Base-by-base conservation (phyloP, 2,113 vertebrate species). In the Cyprinodon variegatus region DNA sequence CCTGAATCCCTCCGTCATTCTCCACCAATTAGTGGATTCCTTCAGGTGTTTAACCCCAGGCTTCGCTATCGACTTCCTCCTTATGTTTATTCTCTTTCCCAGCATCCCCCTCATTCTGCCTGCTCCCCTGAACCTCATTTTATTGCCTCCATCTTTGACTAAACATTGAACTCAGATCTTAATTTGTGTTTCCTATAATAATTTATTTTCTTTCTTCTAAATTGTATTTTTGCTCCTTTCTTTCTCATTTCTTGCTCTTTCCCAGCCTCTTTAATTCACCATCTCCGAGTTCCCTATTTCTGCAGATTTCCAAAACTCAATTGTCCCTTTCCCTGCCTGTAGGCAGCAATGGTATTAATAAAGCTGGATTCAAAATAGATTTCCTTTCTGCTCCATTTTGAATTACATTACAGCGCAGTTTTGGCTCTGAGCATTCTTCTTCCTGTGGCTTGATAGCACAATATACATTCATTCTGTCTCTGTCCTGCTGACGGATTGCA, bases 11-110 rank as follows among this genome's bases (percentile, higher is more conserved):
- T 75, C 36, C 57, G 82, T 76, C 84, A 79, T 82, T 85, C 74
- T 86, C 82, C 85, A 82, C 88, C 90, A 90, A 91, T 91, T 90
- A 90, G 73, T 46, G 20, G 46, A 72, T 79, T 75, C 65, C 88
- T 88, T 79, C 67, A 83, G 88, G 86, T 87, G 83, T 67, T 86
- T 86, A 85, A 89, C 90, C 85, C 40, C 48, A 29, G 82, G 86
- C 83, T 69, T 72, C 61, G 5, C 73, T 81, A 74, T 88, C 88
- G 85, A 77, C 79, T 80, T 78, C 73, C 83, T 88, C 85, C 85
- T 90, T 90, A 90, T 86, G 69, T 74, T n/a, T 0, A 68, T 43
- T 57, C 87, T 82, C 81, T 68, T 29, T 22, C 68, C 71, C 65
- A 71, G 15, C 6, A 43, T 67, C 72, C 68, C 61, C 39, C 37